A percentile compares a stretch with the other conserved stretches of the same genome.
Evolutionary conservation across 35 echinoderm and acorn worm genomes (phyloP).

Genomic region (Strongylocentrotus purpuratus): DNA sequence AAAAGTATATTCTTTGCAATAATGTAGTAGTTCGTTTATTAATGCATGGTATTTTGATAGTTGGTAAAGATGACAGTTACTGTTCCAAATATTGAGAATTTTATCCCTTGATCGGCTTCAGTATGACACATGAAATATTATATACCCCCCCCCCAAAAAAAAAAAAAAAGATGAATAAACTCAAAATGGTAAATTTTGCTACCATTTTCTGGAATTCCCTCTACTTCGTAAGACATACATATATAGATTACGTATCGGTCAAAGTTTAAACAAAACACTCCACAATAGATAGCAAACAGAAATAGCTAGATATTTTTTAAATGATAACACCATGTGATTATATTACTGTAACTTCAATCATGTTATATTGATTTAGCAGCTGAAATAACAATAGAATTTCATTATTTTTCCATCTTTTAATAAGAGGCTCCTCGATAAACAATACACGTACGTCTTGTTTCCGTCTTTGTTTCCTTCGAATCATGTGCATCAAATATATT

Average conservation of each 20-base stretch:
- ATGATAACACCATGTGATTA: too few relatives aligned
- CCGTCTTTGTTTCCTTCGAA: neutral
- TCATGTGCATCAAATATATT: neutral
- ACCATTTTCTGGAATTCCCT: neutral
- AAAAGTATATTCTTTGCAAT: too few relatives aligned
- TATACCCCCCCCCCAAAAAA: too few relatives aligned
- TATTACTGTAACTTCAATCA: too few relatives aligned
- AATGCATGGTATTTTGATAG: too few relatives aligned
- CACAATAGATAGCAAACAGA: neutral
- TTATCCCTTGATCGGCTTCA: too few relatives aligned
- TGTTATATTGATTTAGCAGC: neutral
- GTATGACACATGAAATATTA: too few relatives aligned
- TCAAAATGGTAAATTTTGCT: neutral
- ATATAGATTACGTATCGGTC: neutral
- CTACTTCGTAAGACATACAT: neutral
- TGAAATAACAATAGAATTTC: neutral
- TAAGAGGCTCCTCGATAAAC: neutral
- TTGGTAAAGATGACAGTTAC: too few relatives aligned
- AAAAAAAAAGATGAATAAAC: too few relatives aligned
- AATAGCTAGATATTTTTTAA: neutral
- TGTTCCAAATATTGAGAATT: too few relatives aligned
- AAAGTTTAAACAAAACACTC: neutral
- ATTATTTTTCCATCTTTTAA: neutral
- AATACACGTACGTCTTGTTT: neutral
- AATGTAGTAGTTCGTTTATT: too few relatives aligned